Conservation (phyloP, 2,888 invertebrate species). For the Hybos culiciformis region DNA sequence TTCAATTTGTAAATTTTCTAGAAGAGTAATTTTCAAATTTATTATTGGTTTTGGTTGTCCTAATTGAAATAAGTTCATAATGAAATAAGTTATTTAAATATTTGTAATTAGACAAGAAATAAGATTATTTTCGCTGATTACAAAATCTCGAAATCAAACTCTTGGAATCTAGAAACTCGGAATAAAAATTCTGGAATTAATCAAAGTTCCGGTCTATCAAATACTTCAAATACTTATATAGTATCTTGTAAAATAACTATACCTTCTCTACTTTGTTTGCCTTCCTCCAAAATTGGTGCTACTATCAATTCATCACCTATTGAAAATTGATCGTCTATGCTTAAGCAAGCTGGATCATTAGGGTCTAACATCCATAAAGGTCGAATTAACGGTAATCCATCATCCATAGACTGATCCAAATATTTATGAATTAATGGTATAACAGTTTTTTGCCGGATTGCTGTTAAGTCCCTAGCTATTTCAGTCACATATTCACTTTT, state of each 20-base stretch:
- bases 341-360: constrained; percentile 60
- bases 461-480: constrained; percentile 59
- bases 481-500: constrained; percentile 64
- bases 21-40: too few relatives aligned
- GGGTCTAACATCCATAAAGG: constrained; percentile 85
- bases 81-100: too few relatives aligned
- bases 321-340: constrained; percentile 72
- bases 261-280: constrained; percentile 58
- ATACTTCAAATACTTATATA: too few relatives aligned
- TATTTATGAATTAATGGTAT: constrained; percentile 64
- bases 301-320: constrained; percentile 83
- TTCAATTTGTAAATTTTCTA: too few relatives aligned
- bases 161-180: too few relatives aligned
- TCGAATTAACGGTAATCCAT: constrained; percentile 70
- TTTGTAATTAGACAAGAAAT: too few relatives aligned
- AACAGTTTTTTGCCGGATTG: constrained; percentile 60
- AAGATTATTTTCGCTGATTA: too few relatives aligned
- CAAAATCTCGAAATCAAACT: too few relatives aligned
- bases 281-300: constrained; percentile 66
- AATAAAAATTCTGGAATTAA: too few relatives aligned
- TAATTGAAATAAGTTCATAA: too few relatives aligned
- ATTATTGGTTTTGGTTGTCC: too few relatives aligned
- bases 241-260: background rate
- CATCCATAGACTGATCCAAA: constrained; percentile 62
- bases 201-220: too few relatives aligned